These are phyloP conservation scores for Xanthia togata DNA, from an alignment of 2,888 invertebrate species.

Conservation along the genomic window DNA sequence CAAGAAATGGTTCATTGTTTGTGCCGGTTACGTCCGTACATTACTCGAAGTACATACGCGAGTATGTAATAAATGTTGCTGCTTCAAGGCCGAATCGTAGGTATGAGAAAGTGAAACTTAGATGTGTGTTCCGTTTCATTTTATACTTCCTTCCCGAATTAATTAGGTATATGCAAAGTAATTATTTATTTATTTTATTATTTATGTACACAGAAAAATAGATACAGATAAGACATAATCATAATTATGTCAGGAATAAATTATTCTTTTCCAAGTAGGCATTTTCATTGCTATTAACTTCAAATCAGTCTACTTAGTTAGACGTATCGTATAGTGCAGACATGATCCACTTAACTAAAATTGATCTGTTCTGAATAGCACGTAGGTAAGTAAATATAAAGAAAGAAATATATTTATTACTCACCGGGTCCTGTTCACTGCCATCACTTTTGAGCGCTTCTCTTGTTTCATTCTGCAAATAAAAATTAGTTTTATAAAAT, in stretches of 20 bases:
- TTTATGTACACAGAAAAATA: no score
- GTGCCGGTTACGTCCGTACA: conserved; percentile 37
- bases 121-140: conserved; percentile 27
- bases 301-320: not conserved
- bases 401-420: conserved; percentile 71
- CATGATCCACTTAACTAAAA: not conserved
- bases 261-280: not conserved
- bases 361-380: not conserved
- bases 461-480: conserved; percentile 91
- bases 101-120: conserved; percentile 61
- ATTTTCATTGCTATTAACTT: not conserved
- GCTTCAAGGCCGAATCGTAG: conserved; percentile 50
- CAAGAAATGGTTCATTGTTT: conserved; percentile 67
- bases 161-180: not conserved
- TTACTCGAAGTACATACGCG: conserved; percentile 29
- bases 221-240: no score
- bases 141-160: conserved; percentile 11
- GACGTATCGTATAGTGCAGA: not conserved
- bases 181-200: no score
- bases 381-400: not conserved
- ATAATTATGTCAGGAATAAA: no score
- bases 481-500: conserved; percentile 6
- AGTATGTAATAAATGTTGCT: conserved; percentile 44
- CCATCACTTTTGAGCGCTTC: conserved; percentile 94
- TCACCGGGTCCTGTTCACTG: conserved; percentile 94